phyloP scores from a whole-genome alignment of 1,140 invertebrate species.

The Pygmarrhopalites habei region DNA sequence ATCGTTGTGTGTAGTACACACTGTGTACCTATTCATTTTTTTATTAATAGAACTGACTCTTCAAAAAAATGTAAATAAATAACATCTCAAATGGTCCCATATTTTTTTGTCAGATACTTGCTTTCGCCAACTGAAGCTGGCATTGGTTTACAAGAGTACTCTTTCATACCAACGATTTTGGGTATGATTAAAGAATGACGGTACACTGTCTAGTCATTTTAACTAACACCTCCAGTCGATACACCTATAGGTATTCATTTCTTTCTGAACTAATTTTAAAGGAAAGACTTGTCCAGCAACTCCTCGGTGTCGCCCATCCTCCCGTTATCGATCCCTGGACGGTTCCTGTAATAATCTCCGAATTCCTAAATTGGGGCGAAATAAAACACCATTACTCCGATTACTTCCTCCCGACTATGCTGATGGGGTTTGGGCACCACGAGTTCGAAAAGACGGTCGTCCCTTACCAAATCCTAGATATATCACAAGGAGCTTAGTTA shows the following conservation, averaged over 20 bases:
- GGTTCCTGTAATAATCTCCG: constrained; percentile 77
- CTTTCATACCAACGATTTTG: constrained; percentile 34
- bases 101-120: constrained; percentile 26
- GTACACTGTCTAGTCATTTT: too few relatives aligned
- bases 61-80: too few relatives aligned
- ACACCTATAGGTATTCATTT: too few relatives aligned
- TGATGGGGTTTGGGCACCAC: constrained; percentile 66
- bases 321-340: constrained; percentile 65
- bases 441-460: constrained; percentile 50
- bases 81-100: too few relatives aligned
- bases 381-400: constrained; percentile 67
- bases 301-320: constrained; percentile 19
- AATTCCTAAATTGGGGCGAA: constrained; percentile 63
- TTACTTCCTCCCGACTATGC: constrained; percentile 71
- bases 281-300: constrained; percentile 24
- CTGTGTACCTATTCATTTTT: too few relatives aligned
- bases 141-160: constrained; percentile 36
- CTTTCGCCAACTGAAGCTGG: constrained; percentile 34
- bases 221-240: too few relatives aligned
- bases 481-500: constrained; percentile 47
- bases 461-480: constrained; percentile 48
- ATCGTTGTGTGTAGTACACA: too few relatives aligned
- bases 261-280: too few relatives aligned
- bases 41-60: too few relatives aligned
- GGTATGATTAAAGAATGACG: background rate